Evolutionary conservation across 2,888 invertebrate species (phyloP), one percentile per base, ranked within the genome.

Genomic region (Osmoderma eremita): DNA sequence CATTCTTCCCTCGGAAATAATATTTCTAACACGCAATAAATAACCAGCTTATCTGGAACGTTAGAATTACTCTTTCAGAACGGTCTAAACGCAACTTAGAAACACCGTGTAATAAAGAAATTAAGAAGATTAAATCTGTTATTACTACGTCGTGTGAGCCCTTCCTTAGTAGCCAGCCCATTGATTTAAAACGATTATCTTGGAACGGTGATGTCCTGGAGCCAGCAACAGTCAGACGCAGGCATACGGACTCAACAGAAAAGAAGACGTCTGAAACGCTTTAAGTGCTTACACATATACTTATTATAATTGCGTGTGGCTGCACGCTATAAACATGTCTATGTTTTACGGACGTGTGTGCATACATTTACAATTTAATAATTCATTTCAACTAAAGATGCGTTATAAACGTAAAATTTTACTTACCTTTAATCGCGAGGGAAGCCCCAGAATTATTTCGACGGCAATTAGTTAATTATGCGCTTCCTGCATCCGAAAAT

Each of bases 81-180:
- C 38, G 53, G 38, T 39, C 53, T 18, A 53, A 18, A 53, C 53
- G 38, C 18, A 53, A 53, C 53, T 38, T 30, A 6, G 38, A 17
- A 42, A 42, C 53, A 39, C 15, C 53, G n/a, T 38, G 18, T 53
- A 53, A 53, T 53, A 53, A 53, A 53, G 53, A 39, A 53, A 53
- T 53, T 53, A 53, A 39, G 39, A 17, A 53, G 38, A 53, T 38
- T 36, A 53, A 36, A 53, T 42, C 42, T 53, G 38, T 53, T 17
- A 53, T 53, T 39, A 53, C 18, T 15, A 12, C 20, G 53, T 36
- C 38, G 12, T 18, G 18, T 38, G 5, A 53, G 18, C 53, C 53
- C 38, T 38, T 53, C 53, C 18, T 53, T 53, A 53, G 42, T 42
- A 51, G 50, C 24, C 30, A 51, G 15, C n/a, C 50, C 50, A 15